Percentiles rank a stretch among this genome's conserved stretches.
Conservation (phyloP, 2,888 invertebrate species). For the Monochamus alternatus region DNA sequence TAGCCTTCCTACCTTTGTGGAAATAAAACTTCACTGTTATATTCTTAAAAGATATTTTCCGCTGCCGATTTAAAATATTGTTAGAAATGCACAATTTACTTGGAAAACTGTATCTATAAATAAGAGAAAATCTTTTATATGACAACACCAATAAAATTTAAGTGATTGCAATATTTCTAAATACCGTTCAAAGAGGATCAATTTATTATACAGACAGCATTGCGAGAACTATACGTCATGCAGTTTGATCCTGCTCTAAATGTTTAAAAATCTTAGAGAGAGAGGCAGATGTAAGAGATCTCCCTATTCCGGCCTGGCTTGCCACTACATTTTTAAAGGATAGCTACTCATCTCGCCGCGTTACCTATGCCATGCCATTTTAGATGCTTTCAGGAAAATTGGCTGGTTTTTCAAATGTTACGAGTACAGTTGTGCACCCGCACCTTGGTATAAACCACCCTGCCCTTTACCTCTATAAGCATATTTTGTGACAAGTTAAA, state of each 20-base stretch:
- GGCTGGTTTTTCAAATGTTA: constrained; percentile 60
- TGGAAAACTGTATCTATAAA: constrained; percentile 4
- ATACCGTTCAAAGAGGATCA: constrained; percentile 58
- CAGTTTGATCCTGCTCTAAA: constrained; percentile 54
- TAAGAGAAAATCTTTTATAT: constrained; percentile 51
- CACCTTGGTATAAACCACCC: constrained; percentile 45
- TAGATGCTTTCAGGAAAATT: constrained; percentile 68
- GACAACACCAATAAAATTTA: constrained; percentile 60
- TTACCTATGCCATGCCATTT: constrained; percentile 62
- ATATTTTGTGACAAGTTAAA: constrained; percentile 54
- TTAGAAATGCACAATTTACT: not conserved
- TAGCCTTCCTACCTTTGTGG: too few relatives aligned
- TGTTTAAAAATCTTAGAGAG: constrained; percentile 58
- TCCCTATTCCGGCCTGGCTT: constrained; percentile 57
- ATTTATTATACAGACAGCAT: constrained; percentile 59
- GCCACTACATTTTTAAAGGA: constrained; percentile 68
- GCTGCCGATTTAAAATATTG: too few relatives aligned
- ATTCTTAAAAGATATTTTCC: too few relatives aligned
- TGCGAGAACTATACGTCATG: constrained; percentile 45
- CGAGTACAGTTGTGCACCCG: constrained; percentile 49
- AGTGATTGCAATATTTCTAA: constrained; percentile 62
- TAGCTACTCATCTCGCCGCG: constrained; percentile 64
- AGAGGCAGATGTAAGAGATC: constrained; percentile 59
- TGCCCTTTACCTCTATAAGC: constrained; percentile 40
- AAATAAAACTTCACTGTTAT: too few relatives aligned